Conservation (phyloP, 2,888 invertebrate species). For the Meganola albula region DNA sequence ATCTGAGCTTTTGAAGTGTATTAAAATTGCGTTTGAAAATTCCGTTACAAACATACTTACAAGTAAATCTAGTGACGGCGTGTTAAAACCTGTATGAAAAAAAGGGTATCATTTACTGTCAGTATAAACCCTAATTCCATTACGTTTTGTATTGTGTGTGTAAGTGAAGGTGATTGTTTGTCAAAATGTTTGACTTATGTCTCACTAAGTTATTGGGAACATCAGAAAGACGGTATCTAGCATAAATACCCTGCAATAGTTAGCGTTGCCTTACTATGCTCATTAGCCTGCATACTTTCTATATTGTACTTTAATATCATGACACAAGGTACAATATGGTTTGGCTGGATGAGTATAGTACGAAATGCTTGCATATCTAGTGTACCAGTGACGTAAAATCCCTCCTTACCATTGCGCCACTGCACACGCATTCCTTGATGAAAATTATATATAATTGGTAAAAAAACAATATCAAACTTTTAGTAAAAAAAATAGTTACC, state of each 20-base stretch:
- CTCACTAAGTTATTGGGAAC: constrained; percentile 9
- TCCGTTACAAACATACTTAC: too few relatives aligned
- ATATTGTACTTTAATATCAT: constrained; percentile 13
- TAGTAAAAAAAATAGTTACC: constrained; percentile 7
- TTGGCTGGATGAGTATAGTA: constrained; percentile 51
- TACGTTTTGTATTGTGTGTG: too few relatives aligned
- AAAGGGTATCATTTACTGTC: too few relatives aligned
- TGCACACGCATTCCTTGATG: constrained; percentile 36
- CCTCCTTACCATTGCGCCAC: constrained; percentile 31
- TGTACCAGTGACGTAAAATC: constrained; percentile 45
- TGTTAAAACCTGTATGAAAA: too few relatives aligned
- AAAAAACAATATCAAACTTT: constrained; percentile 18
- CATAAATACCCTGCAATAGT: constrained; percentile 37
- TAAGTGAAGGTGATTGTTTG: too few relatives aligned
- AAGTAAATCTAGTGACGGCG: too few relatives aligned
- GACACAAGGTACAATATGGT: constrained; percentile 10
- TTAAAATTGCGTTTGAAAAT: too few relatives aligned
- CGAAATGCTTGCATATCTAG: constrained; percentile 57
- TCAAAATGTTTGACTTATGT: too few relatives aligned
- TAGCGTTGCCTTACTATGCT: constrained; percentile 50
- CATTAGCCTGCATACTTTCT: constrained; percentile 39
- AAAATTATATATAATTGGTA: constrained; percentile 40
- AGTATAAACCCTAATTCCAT: too few relatives aligned
- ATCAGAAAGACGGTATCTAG: constrained; percentile 44
- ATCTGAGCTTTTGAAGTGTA: too few relatives aligned